Evolutionary conservation across 2,797 vertebrate genomes (phyloP).

Genomic region (Sitta carolinensis): DNA sequence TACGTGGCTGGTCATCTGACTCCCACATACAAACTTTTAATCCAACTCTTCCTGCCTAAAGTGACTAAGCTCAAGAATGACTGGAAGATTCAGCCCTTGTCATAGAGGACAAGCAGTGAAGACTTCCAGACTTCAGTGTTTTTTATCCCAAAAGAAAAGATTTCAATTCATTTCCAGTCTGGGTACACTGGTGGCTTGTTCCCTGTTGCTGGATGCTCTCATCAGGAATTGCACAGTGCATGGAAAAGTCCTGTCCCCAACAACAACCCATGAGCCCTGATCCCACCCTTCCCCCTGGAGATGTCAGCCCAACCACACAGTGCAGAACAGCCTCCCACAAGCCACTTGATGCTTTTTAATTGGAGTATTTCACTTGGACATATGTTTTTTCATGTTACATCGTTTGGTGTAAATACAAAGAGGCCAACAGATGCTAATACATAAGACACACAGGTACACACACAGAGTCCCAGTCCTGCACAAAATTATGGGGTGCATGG

Average conservation of each 20-base stretch:
- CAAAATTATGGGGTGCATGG: neutral
- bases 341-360: conserved; percentile 53
- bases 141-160: neutral
- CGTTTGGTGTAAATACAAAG: neutral
- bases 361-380: conserved; percentile 1
- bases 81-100: neutral
- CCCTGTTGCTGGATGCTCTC: neutral
- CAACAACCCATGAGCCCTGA: accelerated
- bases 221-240: neutral
- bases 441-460: conserved; percentile 26
- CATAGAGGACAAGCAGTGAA: neutral
- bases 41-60: neutral
- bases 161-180: neutral
- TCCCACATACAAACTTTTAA: neutral
- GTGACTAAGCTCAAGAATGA: neutral
- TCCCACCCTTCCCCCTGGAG: neutral
- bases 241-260: neutral
- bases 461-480: neutral
- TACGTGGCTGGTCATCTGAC: accelerated
- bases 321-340: neutral
- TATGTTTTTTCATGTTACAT: conserved; percentile 19
- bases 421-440: conserved; percentile 23
- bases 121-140: neutral
- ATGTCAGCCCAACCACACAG: neutral
- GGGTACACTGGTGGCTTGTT: neutral